Percentiles rank a stretch among this genome's conserved stretches.
These are phyloP conservation scores for Leuciscus waleckii DNA, from an alignment of 2,797 vertebrate species.

Conservation along the genomic window DNA sequence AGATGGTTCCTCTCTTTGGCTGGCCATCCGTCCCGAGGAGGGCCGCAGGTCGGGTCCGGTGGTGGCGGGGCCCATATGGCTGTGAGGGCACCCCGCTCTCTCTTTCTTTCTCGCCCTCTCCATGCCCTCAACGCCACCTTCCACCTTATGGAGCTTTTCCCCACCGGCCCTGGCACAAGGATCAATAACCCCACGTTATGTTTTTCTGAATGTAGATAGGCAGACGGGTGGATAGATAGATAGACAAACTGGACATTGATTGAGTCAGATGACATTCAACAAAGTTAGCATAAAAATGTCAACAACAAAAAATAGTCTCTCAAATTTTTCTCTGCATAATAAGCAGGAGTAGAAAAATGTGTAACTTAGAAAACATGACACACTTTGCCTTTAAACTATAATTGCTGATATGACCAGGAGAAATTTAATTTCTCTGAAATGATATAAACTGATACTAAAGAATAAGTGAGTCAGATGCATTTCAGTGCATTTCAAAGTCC, in stretches of 20 bases:
- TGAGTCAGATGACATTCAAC: too few relatives aligned
- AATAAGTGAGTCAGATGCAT: conserved; percentile 13
- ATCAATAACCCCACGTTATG: conserved; percentile 8
- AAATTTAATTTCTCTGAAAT: background rate
- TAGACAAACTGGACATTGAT: background rate
- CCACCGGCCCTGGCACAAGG: conserved; percentile 56
- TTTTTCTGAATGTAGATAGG: background rate
- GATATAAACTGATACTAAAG: background rate
- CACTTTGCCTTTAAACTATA: background rate
- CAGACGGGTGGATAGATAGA: background rate
- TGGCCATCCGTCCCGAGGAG: conserved; percentile 49
- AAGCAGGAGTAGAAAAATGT: background rate
- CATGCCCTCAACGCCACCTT: conserved; percentile 73
- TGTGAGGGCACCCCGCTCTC: conserved; percentile 60
- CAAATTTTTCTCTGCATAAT: background rate
- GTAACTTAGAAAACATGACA: background rate
- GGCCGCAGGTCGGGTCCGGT: conserved; percentile 48
- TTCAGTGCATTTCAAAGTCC: conserved; percentile 22
- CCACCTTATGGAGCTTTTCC: conserved; percentile 69
- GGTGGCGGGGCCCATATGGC: conserved; percentile 62
- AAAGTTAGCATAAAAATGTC: too few relatives aligned
- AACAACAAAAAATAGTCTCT: too few relatives aligned
- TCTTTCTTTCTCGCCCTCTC: conserved; percentile 68
- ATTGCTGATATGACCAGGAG: background rate
- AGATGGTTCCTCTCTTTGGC: conserved; percentile 62